Base-by-base conservation (phyloP, 2,888 invertebrate genomes). In the Tolmerus cingulatus region DNA sequence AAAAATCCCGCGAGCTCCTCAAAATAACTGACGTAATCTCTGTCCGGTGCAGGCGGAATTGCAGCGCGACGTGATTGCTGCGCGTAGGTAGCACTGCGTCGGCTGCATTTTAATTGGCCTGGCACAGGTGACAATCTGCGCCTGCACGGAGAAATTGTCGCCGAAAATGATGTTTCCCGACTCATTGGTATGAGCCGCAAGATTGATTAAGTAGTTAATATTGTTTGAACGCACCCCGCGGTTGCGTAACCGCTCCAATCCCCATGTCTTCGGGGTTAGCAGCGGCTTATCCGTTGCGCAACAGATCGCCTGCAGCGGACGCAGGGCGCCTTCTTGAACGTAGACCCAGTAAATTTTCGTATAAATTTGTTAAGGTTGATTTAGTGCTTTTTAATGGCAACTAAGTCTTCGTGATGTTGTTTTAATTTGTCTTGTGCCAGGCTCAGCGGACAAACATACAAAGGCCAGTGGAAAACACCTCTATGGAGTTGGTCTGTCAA, bases 191-290 rank as follows among this genome's bases (percentile, higher is more conserved):
- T 82, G 82, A 23, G 23, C 14, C 19, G 19, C 57, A 30, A 57
- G 82, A 57, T 66, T 82, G 55, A 66, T 82, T 82, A 57, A 66
- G 57, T 19, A 57, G 82, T 82, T 57, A 82, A 57, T 37, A 66
- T 37, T 19, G 34, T 37, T 37, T 12, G 82, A 51, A 19, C 57
- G 66, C 66, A n/a, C 57, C 66, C 82, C 55, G 23, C 14, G 8
- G 1, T 82, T 82, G 66, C 37, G 40, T 19, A 82, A 82, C 2
- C 57, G 23, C 23, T 66, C 12, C 23, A 66, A 66, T 66, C 27
- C 27, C 66, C 66, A 27, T 66, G 27, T 66, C 23, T 66, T 12
- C 66, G 23, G 66, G 66, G 66, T 66, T 27, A 23, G 8, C 23
- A 27, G 23, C 8, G 66, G 66, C 9, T 66, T 66, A 66, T 7